Evolutionary conservation across 2,888 invertebrate genomes (phyloP).

Genomic region (Andrena chrysosceles): DNA sequence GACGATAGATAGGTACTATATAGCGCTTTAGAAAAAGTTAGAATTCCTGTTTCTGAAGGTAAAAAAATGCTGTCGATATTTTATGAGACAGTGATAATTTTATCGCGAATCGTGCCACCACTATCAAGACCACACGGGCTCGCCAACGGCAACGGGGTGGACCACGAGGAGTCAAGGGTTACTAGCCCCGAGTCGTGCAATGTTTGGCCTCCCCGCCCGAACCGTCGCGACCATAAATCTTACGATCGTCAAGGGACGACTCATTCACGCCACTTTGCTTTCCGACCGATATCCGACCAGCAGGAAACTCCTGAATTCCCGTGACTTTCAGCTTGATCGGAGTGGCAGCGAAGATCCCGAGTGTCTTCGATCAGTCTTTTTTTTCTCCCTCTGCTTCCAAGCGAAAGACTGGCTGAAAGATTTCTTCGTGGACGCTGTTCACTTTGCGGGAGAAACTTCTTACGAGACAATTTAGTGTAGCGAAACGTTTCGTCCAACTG

Average conservation of each 20-base stretch:
- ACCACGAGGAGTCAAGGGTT: slow-evolving; percentile 82
- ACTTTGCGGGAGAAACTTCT: neutral
- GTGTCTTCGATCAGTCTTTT: slow-evolving; percentile 10
- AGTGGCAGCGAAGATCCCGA: slow-evolving; percentile 10
- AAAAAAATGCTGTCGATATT: slow-evolving; percentile 36
- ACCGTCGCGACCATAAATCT: slow-evolving; percentile 83
- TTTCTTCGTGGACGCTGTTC: neutral
- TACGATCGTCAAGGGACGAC: slow-evolving; percentile 84
- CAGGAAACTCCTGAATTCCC: slow-evolving; percentile 65
- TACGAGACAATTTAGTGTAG: neutral
- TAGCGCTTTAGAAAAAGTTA: no score
- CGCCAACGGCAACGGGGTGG: slow-evolving; percentile 69
- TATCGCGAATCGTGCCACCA: slow-evolving; percentile 61
- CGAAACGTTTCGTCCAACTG: neutral
- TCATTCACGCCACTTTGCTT: slow-evolving; percentile 84
- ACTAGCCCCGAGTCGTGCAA: slow-evolving; percentile 74
- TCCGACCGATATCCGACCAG: slow-evolving; percentile 78
- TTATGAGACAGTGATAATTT: slow-evolving; percentile 61
- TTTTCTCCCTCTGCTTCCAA: neutral
- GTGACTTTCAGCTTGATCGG: slow-evolving; percentile 68
- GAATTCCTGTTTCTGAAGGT: neutral
- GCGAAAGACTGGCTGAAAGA: neutral
- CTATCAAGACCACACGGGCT: slow-evolving; percentile 66
- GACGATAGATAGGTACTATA: no score
- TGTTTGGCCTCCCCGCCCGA: slow-evolving; percentile 73